Percentiles rank a stretch among this genome's conserved stretches.
phyloP scores from a whole-genome alignment of 2,113 vertebrate genomes.

The Cinclus cinclus region DNA sequence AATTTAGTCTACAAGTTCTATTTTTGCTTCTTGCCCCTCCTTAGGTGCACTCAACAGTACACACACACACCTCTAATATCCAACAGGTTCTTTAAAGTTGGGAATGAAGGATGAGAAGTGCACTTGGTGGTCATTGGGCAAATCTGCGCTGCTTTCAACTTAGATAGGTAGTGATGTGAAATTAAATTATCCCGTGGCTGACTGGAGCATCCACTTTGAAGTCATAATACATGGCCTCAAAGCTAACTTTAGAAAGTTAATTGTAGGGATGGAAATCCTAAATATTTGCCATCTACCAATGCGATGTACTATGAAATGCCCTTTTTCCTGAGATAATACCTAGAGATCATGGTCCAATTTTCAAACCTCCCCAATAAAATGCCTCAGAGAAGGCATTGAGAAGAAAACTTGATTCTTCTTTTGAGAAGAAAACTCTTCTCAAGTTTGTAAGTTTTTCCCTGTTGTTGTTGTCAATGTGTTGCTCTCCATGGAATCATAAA shows the following conservation, averaged over 20 bases:
- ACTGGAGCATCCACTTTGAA: neutral
- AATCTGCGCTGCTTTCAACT: neutral
- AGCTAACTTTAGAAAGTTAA: neutral
- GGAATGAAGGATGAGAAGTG: neutral
- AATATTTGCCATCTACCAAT: neutral
- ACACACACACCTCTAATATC: too few species aligned
- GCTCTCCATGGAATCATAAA: neutral
- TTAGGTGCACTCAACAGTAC: neutral
- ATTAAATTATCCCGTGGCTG: neutral
- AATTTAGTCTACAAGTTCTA: neutral
- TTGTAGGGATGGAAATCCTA: neutral
- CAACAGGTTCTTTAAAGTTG: neutral
- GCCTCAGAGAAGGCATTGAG: neutral
- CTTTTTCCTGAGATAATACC: neutral
- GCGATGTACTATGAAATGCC: neutral
- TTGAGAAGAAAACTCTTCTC: neutral
- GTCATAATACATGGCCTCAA: neutral
- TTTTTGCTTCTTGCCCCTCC: neutral
- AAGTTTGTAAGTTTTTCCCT: neutral
- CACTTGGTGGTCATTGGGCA: rapidly evolving
- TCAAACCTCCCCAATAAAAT: neutral
- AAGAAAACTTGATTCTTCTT: too few species aligned
- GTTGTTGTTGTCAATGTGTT: neutral
- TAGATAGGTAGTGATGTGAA: too few species aligned
- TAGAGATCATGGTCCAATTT: rapidly evolving